These are phyloP conservation scores for Callaeas wilsoni DNA, from an alignment of 2,113 vertebrate genomes.

Conservation along the genomic window DNA sequence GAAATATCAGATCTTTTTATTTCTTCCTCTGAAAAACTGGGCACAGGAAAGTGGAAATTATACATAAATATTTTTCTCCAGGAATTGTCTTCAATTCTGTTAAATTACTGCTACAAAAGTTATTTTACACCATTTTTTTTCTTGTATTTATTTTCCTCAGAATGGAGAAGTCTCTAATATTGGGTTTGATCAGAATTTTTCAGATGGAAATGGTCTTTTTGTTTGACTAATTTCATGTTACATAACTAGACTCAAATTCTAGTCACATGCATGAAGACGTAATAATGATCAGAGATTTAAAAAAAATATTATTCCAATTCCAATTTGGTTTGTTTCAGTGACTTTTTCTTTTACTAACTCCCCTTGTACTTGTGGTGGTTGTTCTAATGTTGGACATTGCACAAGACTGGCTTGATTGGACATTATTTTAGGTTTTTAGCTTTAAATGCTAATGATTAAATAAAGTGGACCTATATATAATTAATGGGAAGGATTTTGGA, in stretches of 20 bases:
- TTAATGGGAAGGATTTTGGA: background rate
- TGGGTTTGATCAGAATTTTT: background rate
- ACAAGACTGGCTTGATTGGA: background rate
- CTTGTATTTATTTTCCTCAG: background rate
- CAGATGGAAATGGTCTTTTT: background rate
- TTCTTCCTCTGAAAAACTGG: background rate
- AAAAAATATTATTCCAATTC: background rate
- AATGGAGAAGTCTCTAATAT: background rate
- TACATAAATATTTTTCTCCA: background rate
- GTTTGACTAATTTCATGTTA: background rate
- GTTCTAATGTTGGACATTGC: background rate
- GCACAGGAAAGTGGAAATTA: background rate
- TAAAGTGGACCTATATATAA: background rate
- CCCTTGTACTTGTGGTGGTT: background rate
- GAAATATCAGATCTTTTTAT: background rate
- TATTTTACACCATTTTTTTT: background rate
- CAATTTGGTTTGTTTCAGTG: background rate
- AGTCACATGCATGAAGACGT: background rate
- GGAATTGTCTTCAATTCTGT: background rate
- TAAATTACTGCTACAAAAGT: background rate
- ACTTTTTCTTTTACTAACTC: background rate
- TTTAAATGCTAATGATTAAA: background rate
- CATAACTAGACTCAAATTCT: background rate
- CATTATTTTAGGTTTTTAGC: background rate
- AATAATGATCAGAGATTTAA: background rate